Base-by-base conservation (phyloP, 1,140 invertebrate species). In the Zaprionus nigranus region DNA sequence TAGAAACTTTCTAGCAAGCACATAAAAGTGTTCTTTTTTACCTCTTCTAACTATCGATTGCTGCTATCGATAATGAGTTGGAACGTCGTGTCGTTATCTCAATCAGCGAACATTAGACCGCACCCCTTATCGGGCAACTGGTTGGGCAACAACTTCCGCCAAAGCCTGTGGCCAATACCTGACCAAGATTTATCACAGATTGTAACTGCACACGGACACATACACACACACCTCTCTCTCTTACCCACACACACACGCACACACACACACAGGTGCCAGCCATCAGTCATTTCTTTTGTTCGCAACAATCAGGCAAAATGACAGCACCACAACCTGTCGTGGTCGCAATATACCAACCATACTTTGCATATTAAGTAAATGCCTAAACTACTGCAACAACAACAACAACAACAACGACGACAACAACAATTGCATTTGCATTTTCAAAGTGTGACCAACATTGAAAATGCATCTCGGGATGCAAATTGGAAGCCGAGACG, bases 351-450 rank as follows among this genome's bases (percentile, higher is more conserved):
- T 65, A 62, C 65, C 81, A 69, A 62, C 65, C 81, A 69, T 71
- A 79, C 77, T 82, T 67, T 81, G 81, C 81, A 84, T 84, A 81
- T 74, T 85, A 85, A 85, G 56, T 65, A 58, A 63, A 60, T 67
- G 74, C 62, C 72, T 77, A 77, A 77, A 38, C 69, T 36, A 57
- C 28, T 3, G 7, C 28, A 30, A 28, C 67, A 54, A 57, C 46
- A 66, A 67, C 78, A 75, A 75, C 63, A 59, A 61, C 60, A 60
- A 59, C 61, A 63, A 63, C 64, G 57, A 60, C 58, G 38, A 38
- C 70, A 64, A 60, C 58, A 60, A 38, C 70, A 67, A 51, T 85
- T 78, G 65, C 72, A 79, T 86, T 77, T 71, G 68, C 69, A 66
- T 67, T 77, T 76, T 62, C 80, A 75, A 69, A 69, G 61, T 65